Evolutionary conservation across 1,140 invertebrate species (phyloP).

Genomic region (Micrasema longulum): DNA sequence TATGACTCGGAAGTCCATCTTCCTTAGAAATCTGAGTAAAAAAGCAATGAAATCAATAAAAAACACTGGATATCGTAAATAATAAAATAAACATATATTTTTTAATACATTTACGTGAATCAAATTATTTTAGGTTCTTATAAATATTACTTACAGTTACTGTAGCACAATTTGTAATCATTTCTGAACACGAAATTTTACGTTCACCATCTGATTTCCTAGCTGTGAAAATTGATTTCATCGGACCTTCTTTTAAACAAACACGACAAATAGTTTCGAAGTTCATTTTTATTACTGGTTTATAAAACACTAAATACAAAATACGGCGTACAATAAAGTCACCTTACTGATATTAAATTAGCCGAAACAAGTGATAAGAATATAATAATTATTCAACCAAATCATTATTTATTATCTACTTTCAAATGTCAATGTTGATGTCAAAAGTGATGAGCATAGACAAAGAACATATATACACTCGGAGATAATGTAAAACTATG

Average conservation of each 20-base stretch:
- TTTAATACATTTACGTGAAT: background rate
- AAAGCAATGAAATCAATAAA: background rate
- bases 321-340: no score
- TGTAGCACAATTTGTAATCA: constrained; percentile 38
- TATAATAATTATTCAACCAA: no score
- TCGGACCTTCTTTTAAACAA: constrained; percentile 43
- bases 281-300: constrained; percentile 39
- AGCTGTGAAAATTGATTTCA: constrained; percentile 41
- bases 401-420: no score
- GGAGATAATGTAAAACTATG: no score
- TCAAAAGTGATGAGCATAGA: no score
- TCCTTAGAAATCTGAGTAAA: constrained; percentile 14
- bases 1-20: constrained; percentile 5
- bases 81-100: background rate
- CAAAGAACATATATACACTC: no score
- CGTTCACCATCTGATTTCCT: constrained; percentile 24
- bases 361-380: no score
- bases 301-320: no score
- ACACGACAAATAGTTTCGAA: constrained; percentile 36
- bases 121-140: no score
- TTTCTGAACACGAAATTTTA: constrained; percentile 42
- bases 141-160: constrained; percentile 35
- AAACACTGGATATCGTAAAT: background rate
- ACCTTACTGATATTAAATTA: no score
- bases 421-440: no score